Conservation (phyloP, 1,140 invertebrate species). For the Calephelis nemesis region DNA sequence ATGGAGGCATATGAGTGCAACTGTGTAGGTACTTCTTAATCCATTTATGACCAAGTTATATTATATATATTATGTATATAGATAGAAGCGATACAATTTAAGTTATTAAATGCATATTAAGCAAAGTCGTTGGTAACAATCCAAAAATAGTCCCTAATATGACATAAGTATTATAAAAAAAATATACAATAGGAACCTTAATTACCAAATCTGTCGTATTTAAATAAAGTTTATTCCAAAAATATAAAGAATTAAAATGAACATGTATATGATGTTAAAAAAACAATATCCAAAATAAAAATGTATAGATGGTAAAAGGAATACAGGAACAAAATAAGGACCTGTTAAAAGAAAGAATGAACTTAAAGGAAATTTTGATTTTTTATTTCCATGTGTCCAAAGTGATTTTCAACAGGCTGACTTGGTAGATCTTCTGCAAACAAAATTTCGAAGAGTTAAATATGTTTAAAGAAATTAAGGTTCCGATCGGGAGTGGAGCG, state of each 20-base stretch:
- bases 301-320: constrained; percentile 65
- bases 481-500: constrained; percentile 77
- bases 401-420: constrained; percentile 72
- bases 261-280: constrained; percentile 48
- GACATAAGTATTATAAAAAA: constrained; percentile 20
- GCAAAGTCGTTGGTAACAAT: not conserved
- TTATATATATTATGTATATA: not conserved
- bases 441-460: constrained; percentile 70
- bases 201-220: constrained; percentile 65
- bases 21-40: not conserved
- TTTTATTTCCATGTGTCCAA: constrained; percentile 78
- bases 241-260: constrained; percentile 76
- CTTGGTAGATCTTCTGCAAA: constrained; percentile 75
- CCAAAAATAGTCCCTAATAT: constrained; percentile 14
- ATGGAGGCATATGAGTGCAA: not conserved
- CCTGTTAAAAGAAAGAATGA: constrained; percentile 74
- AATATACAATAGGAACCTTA: constrained; percentile 67
- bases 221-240: constrained; percentile 76
- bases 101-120: constrained; percentile 1
- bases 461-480: constrained; percentile 66
- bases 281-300: constrained; percentile 73
- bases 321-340: constrained; percentile 70
- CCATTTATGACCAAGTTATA: no score
- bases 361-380: constrained; percentile 76
- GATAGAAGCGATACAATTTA: constrained; percentile 5